Evolutionary conservation across 2,888 invertebrate species (phyloP).

Genomic region (Cistogaster globosa): DNA sequence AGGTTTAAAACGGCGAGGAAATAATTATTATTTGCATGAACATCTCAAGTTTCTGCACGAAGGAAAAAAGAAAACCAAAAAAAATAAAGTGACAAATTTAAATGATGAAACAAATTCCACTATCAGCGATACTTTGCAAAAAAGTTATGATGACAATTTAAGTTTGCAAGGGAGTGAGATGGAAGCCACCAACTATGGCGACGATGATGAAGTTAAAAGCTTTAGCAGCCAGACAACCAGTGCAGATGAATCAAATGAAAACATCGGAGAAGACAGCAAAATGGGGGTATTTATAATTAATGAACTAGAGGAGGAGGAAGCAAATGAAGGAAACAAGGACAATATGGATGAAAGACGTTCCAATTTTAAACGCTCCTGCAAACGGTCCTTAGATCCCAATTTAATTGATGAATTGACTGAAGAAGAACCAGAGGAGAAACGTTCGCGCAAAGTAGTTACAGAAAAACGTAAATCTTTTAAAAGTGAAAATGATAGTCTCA

Average conservation of each 20-base stretch:
- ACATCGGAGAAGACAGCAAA: not conserved
- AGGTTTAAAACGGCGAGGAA: slow-evolving; percentile 69
- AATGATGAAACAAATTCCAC: slow-evolving; percentile 33
- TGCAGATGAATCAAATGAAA: slow-evolving; percentile 47
- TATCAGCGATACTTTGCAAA: slow-evolving; percentile 3
- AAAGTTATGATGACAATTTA: not conserved
- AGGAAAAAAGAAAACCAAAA: slow-evolving; percentile 52
- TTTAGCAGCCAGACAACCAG: slow-evolving; percentile 49
- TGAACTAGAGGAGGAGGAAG: slow-evolving; percentile 18
- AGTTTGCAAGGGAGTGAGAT: not conserved
- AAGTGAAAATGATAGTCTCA: not conserved
- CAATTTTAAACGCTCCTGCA: slow-evolving; percentile 42
- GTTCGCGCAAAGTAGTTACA: slow-evolving; percentile 28
- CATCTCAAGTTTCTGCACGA: slow-evolving; percentile 74
- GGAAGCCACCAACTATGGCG: not conserved
- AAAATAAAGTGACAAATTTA: not conserved
- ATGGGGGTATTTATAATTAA: slow-evolving; percentile 73
- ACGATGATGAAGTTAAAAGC: slow-evolving; percentile 13
- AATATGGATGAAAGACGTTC: slow-evolving; percentile 3
- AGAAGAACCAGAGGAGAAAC: slow-evolving; percentile 52
- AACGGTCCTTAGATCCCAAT: slow-evolving; percentile 62
- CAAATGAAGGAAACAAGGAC: not conserved
- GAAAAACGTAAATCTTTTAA: slow-evolving; percentile 28
- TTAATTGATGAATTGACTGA: slow-evolving; percentile 30
- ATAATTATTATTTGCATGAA: slow-evolving; percentile 74